Percentiles rank a stretch among this genome's conserved stretches.
Conservation (phyloP, 2,797 vertebrate species). For the Crypturellus tataupa region DNA sequence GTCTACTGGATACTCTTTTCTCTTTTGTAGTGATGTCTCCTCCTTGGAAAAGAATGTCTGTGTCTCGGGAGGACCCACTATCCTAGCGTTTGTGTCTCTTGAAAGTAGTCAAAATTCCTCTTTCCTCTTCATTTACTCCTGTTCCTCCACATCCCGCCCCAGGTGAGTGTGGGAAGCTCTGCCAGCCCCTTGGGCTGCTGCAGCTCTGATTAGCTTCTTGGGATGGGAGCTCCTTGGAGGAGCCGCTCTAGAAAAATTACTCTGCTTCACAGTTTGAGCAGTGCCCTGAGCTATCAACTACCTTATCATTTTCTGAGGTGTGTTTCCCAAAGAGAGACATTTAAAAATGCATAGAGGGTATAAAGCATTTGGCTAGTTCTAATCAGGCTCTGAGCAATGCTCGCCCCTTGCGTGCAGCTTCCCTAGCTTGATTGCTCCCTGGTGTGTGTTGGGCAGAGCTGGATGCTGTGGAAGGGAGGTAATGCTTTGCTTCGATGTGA, state of each 20-base stretch:
- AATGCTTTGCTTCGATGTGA: background rate
- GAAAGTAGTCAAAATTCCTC: background rate
- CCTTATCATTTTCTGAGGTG: slow-evolving; percentile 11
- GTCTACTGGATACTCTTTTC: background rate
- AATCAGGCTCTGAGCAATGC: background rate
- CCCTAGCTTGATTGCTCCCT: background rate
- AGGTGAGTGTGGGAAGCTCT: accelerated
- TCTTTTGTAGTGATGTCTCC: background rate
- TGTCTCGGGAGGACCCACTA: background rate
- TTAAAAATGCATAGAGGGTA: slow-evolving; percentile 45
- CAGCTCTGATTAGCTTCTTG: background rate
- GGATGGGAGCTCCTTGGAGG: background rate
- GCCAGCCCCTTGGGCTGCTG: background rate
- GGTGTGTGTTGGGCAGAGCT: accelerated
- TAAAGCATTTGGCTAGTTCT: slow-evolving; percentile 35
- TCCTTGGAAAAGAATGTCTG: background rate
- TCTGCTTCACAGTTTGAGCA: background rate
- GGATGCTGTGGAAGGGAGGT: background rate
- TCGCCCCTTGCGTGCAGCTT: background rate
- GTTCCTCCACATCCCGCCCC: background rate
- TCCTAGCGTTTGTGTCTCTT: background rate
- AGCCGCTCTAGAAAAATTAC: background rate
- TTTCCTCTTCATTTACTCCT: background rate
- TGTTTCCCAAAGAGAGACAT: slow-evolving; percentile 34
- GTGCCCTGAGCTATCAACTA: background rate